Evolutionary conservation across 92 coral and sea anemone species (phyloP), one percentile per base, ranked within the genome.

Genomic region (Chrysogorgia sp.): DNA sequence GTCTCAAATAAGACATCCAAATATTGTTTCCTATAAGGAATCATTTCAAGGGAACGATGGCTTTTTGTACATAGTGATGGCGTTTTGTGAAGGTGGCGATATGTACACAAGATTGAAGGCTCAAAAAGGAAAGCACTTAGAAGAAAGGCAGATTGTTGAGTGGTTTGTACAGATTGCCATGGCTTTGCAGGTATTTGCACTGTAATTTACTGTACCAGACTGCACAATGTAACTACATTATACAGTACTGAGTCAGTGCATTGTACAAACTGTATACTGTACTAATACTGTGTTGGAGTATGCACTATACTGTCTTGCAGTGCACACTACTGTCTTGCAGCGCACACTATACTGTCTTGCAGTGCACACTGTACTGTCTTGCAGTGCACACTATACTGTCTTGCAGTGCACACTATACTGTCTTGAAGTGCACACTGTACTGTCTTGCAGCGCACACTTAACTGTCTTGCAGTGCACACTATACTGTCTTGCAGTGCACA

Each of bases 121-220:
- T 34, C 97, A 92, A 41, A 87, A 91, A 49, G 87, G 92, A 34
- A 67, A 83, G 7, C 62, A 81, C 15, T 71, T 94, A 75, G 97
- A 89, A 70, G 98, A 94, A 80, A 86, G 90, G 37, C 97, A 92
- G 83, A 81, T 94, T 34, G 98, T 94, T 47, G 97, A 94, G 71
- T 94, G 98, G 98, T 94, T 94, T 92, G 98, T 94, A 37, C 98
- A 94, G 85, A 94, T 94, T 66, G 97, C 98, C 29, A 94, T 94
- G 98, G 98, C 98, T 23, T 74, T 94, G 45, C 98, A 94, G 98
- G 98, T 94, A 88, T 23, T 31, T 20, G 23, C 62, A 32, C 12
- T 22, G 47, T 49, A 25, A 20, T 6, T 31, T 33, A 49, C 49
- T 19, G 31, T 60, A 56, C 32, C 25, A 32, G 6, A 40, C 10